Base-by-base conservation (phyloP, 2,888 invertebrate species). In the Pantelozetes paolii region DNA sequence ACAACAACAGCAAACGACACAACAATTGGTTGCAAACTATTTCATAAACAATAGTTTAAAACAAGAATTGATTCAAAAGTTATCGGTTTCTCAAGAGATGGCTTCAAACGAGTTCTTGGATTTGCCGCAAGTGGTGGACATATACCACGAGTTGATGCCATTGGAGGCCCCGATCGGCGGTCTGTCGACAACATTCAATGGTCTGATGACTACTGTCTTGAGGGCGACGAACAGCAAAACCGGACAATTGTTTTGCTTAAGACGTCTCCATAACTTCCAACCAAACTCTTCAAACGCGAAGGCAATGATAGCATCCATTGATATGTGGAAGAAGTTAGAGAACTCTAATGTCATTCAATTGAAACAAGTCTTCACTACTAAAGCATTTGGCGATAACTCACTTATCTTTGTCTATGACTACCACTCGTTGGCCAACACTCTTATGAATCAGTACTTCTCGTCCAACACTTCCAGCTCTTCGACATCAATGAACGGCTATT, bases 371-470 rank as follows among this genome's bases (percentile, higher is more conserved):
- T 95, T 97, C 84, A 90, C 92, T 48, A 96, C 97, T 54, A 93
- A 94, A 85, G 91, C 91, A 67, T 99, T 98, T 84, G 93, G 93
- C 79, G 98, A 98, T 85, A 89, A 91, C 84, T 96, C 98, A 74
- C 87, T 97, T 86, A 88, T 98, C 79, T 91, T 98, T 84, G 94
- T 96, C 73, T 98, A 96, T 84, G 94, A 96, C 82, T 98, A 91
- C 84, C 92, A 94, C 85, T 91, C 97, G 32, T 89, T 90, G 73
- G 90, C 94, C 74, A 90, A 91, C 81, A 96, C 95, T 0, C 83
- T 99, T 79, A 86, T 93, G 84, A 76, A 73, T 62, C 76, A 76
- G 32, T 79, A 77, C 72, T 79, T 78, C 70, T 71, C 71, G 50
- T 36, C 42, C n/a, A 36, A n/a, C 13, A 36, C 23, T 13, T 23